These are phyloP conservation scores for Manis crassicaudata DNA, from an alignment of 2,797 vertebrate species.

Conservation along the genomic window DNA sequence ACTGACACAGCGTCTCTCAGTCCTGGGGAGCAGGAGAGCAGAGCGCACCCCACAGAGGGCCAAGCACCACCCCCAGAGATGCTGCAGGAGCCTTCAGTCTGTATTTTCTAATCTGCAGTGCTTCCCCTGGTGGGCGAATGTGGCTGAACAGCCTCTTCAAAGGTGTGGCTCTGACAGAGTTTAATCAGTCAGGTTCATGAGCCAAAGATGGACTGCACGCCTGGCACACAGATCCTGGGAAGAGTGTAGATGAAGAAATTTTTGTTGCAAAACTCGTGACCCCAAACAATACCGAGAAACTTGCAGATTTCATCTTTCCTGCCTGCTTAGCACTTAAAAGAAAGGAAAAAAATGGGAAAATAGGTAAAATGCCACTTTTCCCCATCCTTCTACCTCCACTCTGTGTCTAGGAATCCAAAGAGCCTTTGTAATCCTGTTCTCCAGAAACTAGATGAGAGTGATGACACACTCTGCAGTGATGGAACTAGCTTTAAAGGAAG, in stretches of 20 bases:
- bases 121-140: background rate
- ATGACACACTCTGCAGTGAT: background rate
- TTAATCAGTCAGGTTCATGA: background rate
- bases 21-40: background rate
- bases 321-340: background rate
- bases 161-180: background rate
- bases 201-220: background rate
- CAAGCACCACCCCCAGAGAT: background rate
- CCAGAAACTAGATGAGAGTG: background rate
- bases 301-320: background rate
- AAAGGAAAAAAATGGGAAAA: background rate
- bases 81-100: fast-evolving
- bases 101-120: background rate
- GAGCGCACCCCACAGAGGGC: fast-evolving
- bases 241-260: background rate
- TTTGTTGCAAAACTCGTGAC: background rate
- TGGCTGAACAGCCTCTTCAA: background rate
- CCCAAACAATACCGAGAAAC: background rate
- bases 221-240: background rate
- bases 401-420: background rate
- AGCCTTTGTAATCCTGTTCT: background rate
- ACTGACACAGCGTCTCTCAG: background rate
- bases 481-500: background rate
- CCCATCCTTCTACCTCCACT: background rate
- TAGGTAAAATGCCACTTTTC: background rate